Base-by-base conservation (phyloP, 2,888 invertebrate species). In the Nowickia ferox region DNA sequence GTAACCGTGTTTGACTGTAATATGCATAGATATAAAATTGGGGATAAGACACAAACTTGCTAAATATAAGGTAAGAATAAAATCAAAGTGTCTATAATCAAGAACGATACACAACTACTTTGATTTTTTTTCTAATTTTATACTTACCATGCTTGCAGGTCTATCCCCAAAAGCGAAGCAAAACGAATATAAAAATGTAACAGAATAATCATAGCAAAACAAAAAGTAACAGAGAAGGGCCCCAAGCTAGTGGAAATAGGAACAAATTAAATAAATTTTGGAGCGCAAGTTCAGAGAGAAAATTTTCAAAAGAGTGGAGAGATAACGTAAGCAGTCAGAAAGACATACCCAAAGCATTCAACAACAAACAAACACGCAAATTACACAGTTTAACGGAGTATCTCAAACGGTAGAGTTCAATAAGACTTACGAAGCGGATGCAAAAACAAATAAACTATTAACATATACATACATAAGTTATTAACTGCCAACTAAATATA, bases 381-480 rank as follows among this genome's bases (percentile, higher is more conserved):
- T 46, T 44, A 61, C 57, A 53, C 79, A 86, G 86, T 86, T 83
- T 71, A 76, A 80, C 48, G 76, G 76, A 76, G 76, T 83, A 80
- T 71, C 53, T 76, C 86, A 79, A 72, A 80, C 61, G 66, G 61
- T 44, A 30, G 61, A 76, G 83, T 86, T 75, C 57, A 65, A 22
- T 66, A 46, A 40, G 51, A 75, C 38, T 9, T 11, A 68, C 38
- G 59, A 71, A 57, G 66, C 86, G 83, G 68, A 63, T 55, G 19
- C 40, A 63, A 76, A 71, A 66, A 11, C 13, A 15, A n/a, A 15
- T 48, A 15, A 2, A 19, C 40, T 44, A 51, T 40, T n/a, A 15
- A 17, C n/a, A 76, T 55, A 66, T 30, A 17, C 10, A 57, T 57
- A 65, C 22, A 75, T 10, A 69, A 74, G 65, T 53, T 46, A 65